These are phyloP conservation scores for Bothrops jararaca DNA, from an alignment of 2,113 vertebrate genomes.

Conservation along the genomic window DNA sequence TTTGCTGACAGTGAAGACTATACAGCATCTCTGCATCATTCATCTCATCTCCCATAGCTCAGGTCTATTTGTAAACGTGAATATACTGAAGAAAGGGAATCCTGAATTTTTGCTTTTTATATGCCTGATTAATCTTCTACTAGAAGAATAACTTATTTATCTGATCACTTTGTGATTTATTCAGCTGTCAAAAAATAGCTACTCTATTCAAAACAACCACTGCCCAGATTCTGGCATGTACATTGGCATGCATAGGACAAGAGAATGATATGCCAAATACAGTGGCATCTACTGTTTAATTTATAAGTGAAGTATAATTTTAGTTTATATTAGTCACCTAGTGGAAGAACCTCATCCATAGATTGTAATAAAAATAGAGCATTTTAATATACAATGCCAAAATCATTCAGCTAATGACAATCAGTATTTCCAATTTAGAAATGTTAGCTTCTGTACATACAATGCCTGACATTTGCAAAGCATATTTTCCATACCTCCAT, in stretches of 20 bases:
- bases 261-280: not conserved
- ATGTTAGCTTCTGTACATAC: not conserved
- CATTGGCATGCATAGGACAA: not conserved
- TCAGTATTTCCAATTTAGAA: not conserved
- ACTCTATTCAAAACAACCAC: not conserved
- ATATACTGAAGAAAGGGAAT: not conserved
- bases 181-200: not conserved
- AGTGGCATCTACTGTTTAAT: not conserved
- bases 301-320: not conserved
- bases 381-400: not conserved
- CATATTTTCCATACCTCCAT: not conserved
- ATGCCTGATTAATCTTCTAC: not conserved
- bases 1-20: not conserved
- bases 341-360: not conserved
- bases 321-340: not conserved
- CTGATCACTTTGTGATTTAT: not conserved
- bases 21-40: not conserved
- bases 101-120: not conserved
- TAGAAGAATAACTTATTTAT: not conserved
- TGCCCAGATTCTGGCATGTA: not conserved
- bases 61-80: no score
- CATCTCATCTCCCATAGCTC: not conserved
- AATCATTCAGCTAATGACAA: not conserved
- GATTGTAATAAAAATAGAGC: not conserved
- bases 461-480: not conserved